Evolutionary conservation across 2,888 invertebrate species (phyloP), one percentile per base, ranked within the genome.

Genomic region (Tubulanus polymorphus): DNA sequence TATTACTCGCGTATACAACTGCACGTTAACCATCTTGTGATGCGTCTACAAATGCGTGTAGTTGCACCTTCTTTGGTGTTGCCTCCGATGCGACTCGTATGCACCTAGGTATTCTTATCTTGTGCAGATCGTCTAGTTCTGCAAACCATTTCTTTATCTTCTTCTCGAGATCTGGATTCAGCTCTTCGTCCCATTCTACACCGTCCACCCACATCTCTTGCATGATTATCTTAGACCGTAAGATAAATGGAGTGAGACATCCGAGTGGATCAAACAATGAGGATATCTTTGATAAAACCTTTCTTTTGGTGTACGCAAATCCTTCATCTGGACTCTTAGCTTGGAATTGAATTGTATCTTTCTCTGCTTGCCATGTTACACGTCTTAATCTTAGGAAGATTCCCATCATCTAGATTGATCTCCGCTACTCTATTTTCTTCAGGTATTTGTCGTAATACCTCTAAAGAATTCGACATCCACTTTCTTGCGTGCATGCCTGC

Each of bases 201-300:
- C 54, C 54, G 2, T n/a, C 41, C 37, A 52, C 49, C 70, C 69
- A 72, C 1, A 66, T 52, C 29, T 61, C 35, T 51, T 69, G 68
- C 10, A 68, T 35, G 2, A 70, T 48, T 3, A 68, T 50, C 27
- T 69, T 68, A 1, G 58, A 61, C n/a, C 55, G 51, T 0, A 71
- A 52, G 0, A 56, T 46, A 2, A 63, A 45, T 5, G 61, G 64
- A 6, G 59, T 53, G 0, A 69, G 23, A 29, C 68, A 58, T 50
- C 72, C 72, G 10, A 68, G 37, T 0, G 72, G 70, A 49, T 73
- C 71, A 48, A 61, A 73, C 0, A 65, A 6, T 0, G 53, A 51
- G 50, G 67, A 68, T 1, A 68, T 48, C 1, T 55, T 6, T 18
- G 52, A 37, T 0, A 65, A 45, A n/a, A 65, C 27, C 18, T 57